Evolutionary conservation across 64 coral and sea anemone genomes (phyloP), one percentile per base, ranked within the genome.

Genomic region (Stylophora pistillata): DNA sequence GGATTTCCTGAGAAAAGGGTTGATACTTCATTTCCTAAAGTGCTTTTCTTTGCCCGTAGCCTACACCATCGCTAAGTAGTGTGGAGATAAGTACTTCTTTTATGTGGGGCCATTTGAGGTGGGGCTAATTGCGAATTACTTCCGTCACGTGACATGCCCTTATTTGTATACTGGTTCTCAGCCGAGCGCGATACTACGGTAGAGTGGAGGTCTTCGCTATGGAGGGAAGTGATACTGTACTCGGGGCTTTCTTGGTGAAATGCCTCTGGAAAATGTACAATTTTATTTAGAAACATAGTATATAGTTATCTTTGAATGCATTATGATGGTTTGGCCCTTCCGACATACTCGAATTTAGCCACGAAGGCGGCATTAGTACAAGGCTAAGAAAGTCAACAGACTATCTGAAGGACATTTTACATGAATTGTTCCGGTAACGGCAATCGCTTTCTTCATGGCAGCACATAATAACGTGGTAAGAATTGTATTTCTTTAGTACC

Each of bases 181-280:
- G 58, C 91, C 85, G 91, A 92, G 91, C 61, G 84, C 85, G 72
- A 85, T 66, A 72, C 69, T 74, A 89, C 76, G 66, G 86, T 20
- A 89, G 91, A 93, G 89, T 93, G 91, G 91, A 86, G 91, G 91
- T 78, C 58, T 76, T 58, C 32, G 60, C 84, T 55, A 64, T 87
- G 57, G 26, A 16, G 78, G 74, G 81, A 81, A 84, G 33, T 53
- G 31, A 13, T 6, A 15, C 15, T n/a, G 1, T 70, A 84, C 61
- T 76, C 56, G n/a, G 21, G 28, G 57, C 59, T 62, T 82, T 89
- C 56, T 70, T 82, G 71, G n/a, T 75, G 47, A 72, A 81, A 82
- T 27, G 61, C 31, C 75, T 23, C 7, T 56, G 30, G 70, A 79
- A 88, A 93, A 59, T 7, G 31, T 3, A 93, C 58, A 83, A 74